These are phyloP conservation scores for Muricea muricata DNA, from an alignment of 92 coral and sea anemone genomes.

Conservation along the genomic window DNA sequence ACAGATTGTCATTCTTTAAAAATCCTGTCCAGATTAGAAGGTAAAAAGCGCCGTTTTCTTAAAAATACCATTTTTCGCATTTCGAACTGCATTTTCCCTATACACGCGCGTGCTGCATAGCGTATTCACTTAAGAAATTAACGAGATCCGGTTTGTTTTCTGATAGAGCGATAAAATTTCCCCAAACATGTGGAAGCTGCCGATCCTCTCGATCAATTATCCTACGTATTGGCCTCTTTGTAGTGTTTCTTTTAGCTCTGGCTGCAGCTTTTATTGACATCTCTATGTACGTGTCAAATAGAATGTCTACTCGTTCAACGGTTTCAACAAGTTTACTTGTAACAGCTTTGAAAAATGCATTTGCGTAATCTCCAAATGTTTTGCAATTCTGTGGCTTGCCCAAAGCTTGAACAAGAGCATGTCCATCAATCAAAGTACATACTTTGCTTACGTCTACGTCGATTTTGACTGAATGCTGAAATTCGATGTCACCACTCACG, in stretches of 20 bases:
- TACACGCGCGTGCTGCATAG: too few species aligned
- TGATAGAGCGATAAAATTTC: neutral
- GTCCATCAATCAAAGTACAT: constrained; percentile 26
- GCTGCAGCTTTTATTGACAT: constrained; percentile 11
- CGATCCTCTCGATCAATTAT: constrained; percentile 29
- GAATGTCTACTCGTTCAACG: constrained; percentile 25
- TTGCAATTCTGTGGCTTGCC: constrained; percentile 24
- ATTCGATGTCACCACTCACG: too few species aligned
- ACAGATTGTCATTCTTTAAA: too few species aligned
- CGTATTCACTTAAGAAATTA: too few species aligned
- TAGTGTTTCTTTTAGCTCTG: constrained; percentile 11
- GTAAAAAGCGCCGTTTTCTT: too few species aligned
- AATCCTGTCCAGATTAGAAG: too few species aligned
- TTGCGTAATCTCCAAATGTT: constrained; percentile 16
- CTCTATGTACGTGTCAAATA: constrained; percentile 29
- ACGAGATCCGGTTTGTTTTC: too few species aligned
- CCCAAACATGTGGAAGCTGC: constrained; percentile 30
- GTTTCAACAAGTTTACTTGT: neutral
- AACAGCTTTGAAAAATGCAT: constrained; percentile 9
- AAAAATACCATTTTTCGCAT: too few species aligned
- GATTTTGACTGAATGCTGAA: neutral
- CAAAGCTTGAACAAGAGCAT: constrained; percentile 17
- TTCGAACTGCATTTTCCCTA: too few species aligned
- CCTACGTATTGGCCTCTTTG: neutral
- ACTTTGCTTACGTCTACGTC: neutral